Percentiles rank a stretch among this genome's conserved stretches.
Conservation (phyloP, 2,888 invertebrate genomes). For the Amblyteles armatorius region DNA sequence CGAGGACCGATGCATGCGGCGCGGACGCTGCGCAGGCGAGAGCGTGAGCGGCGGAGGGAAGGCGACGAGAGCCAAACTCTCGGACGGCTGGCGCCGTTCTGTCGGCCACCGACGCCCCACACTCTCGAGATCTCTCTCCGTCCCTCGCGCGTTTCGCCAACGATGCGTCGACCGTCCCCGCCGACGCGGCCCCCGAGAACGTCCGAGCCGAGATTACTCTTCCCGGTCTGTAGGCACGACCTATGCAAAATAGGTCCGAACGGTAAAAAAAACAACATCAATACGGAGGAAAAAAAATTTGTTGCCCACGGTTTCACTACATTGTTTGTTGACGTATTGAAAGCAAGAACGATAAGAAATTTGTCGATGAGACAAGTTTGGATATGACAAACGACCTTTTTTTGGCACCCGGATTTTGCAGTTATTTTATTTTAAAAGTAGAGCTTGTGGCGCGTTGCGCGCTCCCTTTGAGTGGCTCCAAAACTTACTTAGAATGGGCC, state of each 20-base stretch:
- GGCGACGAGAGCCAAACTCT: conserved; percentile 58
- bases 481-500: no score
- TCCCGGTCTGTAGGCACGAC: background rate
- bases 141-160: conserved; percentile 75
- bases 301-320: background rate
- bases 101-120: conserved; percentile 77
- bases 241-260: background rate
- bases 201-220: conserved; percentile 2
- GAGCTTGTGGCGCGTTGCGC: no score
- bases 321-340: no score
- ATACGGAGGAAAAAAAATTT: background rate
- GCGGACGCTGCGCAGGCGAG: conserved; percentile 19
- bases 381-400: no score
- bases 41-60: conserved; percentile 20
- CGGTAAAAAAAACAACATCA: background rate
- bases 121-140: conserved; percentile 33
- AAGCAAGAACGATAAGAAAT: no score
- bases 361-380: no score
- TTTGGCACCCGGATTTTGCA: no score
- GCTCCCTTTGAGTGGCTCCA: no score
- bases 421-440: no score
- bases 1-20: background rate
- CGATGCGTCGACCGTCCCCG: conserved; percentile 74
- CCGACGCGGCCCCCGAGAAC: background rate
- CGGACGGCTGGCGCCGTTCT: conserved; percentile 77